A percentile compares a stretch with the other conserved stretches of the same genome.
Evolutionary conservation across 2,888 invertebrate genomes (phyloP).

Genomic region (Gnatocerus cornutus): DNA sequence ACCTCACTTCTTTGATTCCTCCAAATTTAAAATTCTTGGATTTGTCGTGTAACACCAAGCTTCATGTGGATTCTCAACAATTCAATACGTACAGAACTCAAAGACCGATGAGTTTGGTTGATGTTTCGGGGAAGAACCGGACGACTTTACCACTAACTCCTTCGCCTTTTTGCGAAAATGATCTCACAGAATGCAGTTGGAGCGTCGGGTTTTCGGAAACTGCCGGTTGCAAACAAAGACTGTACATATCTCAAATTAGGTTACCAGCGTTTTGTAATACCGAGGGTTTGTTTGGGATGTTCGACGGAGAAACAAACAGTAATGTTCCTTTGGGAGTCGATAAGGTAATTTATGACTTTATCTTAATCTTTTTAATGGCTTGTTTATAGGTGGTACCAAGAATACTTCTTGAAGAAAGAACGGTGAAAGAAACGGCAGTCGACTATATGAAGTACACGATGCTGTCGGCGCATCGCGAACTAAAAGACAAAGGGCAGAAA

Average conservation of each 20-base stretch:
- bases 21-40: conserved; percentile 89
- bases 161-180: conserved; percentile 73
- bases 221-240: conserved; percentile 81
- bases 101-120: conserved; percentile 86
- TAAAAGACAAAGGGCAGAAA: conserved; percentile 83
- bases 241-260: conserved; percentile 86
- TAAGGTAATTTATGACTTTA: conserved; percentile 70
- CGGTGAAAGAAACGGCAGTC: conserved; percentile 84
- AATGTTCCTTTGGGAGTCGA: conserved; percentile 82
- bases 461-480: conserved; percentile 84
- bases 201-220: conserved; percentile 89
- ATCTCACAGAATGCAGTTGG: conserved; percentile 82
- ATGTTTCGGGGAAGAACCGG: conserved; percentile 87
- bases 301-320: conserved; percentile 84
- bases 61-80: conserved; percentile 88
- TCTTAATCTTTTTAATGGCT: not conserved
- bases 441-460: conserved; percentile 91
- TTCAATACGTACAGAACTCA: conserved; percentile 86
- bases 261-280: conserved; percentile 85
- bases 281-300: conserved; percentile 88
- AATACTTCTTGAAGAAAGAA: conserved; percentile 85
- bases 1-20: conserved; percentile 83
- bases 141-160: conserved; percentile 77
- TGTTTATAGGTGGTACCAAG: conserved; percentile 75
- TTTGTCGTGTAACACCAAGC: conserved; percentile 86